These are phyloP conservation scores for Sycon ciliatum DNA, from an alignment of 37 sponge, comb jelly and placozoan species.

Conservation along the genomic window DNA sequence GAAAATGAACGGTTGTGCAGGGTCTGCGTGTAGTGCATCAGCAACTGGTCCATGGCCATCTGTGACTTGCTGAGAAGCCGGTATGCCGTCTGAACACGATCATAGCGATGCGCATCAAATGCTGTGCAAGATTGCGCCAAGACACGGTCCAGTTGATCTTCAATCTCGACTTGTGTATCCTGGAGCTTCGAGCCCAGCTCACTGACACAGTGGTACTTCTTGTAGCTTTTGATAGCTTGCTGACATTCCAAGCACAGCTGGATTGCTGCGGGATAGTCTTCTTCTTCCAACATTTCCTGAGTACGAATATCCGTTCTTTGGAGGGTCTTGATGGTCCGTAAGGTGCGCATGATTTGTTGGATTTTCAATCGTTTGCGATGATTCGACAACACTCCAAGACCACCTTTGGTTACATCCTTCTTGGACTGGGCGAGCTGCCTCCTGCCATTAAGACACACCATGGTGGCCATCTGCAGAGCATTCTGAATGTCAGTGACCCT, in stretches of 20 bases:
- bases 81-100: conserved; percentile 57
- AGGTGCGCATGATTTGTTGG: conserved; percentile 28
- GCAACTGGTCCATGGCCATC: conserved; percentile 57
- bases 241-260: conserved; percentile 76
- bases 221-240: conserved; percentile 63
- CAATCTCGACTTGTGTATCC: conserved; percentile 69
- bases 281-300: conserved; percentile 58
- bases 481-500: conserved; percentile 12
- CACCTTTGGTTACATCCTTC: conserved; percentile 62
- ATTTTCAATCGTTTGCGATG: conserved; percentile 61
- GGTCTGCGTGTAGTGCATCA: conserved; percentile 53
- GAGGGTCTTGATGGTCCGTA: conserved; percentile 58
- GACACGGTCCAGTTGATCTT: conserved; percentile 57
- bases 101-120: conserved; percentile 39
- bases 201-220: conserved; percentile 73
- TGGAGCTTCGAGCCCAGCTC: conserved; percentile 51
- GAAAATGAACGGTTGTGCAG: conserved; percentile 48
- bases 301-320: conserved; percentile 59
- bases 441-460: neutral
- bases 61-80: conserved; percentile 57
- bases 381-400: conserved; percentile 58
- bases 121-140: conserved; percentile 20
- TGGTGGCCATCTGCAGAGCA: conserved; percentile 10
- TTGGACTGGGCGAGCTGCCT: conserved; percentile 32
- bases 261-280: conserved; percentile 67